A percentile compares a stretch with the other conserved stretches of the same genome.
These are phyloP conservation scores for Coleophora flavipennella DNA, from an alignment of 2,888 invertebrate species.

Conservation along the genomic window DNA sequence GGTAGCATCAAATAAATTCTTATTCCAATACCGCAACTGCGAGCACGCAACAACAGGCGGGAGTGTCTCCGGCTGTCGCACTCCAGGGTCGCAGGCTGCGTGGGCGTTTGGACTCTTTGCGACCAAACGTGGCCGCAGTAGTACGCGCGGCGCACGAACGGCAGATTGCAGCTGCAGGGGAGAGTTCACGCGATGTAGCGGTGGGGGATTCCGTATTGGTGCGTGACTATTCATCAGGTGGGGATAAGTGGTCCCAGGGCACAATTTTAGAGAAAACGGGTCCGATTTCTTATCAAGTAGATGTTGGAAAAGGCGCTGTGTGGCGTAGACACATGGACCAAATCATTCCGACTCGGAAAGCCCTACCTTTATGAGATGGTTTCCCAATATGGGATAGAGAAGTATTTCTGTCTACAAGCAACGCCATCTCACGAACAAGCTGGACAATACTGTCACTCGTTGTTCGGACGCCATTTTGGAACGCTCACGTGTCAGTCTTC, in stretches of 20 bases:
- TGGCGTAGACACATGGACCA: too few relatives aligned
- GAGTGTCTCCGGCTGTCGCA: constrained; percentile 14
- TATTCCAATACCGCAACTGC: constrained; percentile 14
- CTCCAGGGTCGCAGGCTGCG: constrained; percentile 14
- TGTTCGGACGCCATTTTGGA: too few relatives aligned
- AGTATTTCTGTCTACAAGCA: too few relatives aligned
- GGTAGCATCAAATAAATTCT: constrained; percentile 11
- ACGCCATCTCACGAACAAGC: too few relatives aligned
- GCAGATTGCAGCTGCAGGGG: neutral
- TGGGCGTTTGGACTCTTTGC: constrained; percentile 12
- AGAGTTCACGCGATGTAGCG: neutral
- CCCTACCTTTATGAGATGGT: too few relatives aligned
- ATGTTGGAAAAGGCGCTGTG: too few relatives aligned
- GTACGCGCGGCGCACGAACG: neutral
- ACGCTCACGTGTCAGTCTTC: too few relatives aligned
- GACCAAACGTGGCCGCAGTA: constrained; percentile 3
- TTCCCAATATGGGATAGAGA: too few relatives aligned
- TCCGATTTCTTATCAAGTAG: constrained; percentile 7
- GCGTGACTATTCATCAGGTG: constrained; percentile 2
- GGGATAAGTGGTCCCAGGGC: constrained; percentile 6
- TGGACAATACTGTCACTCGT: too few relatives aligned
- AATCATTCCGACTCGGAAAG: too few relatives aligned
- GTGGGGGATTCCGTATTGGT: constrained; percentile 5
- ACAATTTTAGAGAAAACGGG: constrained; percentile 1
- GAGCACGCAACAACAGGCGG: constrained; percentile 13